These are phyloP conservation scores for Oscheius sp. DNA, from an alignment of 1,140 invertebrate genomes.

Conservation along the genomic window DNA sequence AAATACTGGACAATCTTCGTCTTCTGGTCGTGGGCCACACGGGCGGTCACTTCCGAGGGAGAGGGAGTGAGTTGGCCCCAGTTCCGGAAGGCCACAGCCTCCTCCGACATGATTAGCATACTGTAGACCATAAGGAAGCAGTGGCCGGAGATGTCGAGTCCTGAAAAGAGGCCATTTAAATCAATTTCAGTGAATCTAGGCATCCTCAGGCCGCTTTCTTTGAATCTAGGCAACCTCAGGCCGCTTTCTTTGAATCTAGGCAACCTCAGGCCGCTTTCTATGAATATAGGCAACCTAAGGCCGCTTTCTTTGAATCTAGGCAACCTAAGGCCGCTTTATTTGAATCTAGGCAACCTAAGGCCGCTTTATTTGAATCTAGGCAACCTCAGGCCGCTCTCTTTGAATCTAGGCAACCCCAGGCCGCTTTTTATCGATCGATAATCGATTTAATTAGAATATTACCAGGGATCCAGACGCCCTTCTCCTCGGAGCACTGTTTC, in stretches of 20 bases:
- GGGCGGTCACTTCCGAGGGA: slow-evolving; percentile 1
- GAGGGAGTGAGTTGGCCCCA: slow-evolving; percentile 37
- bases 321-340: too few relatives aligned
- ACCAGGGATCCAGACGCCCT: slow-evolving; percentile 18
- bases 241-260: too few relatives aligned
- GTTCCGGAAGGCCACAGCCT: slow-evolving; percentile 53
- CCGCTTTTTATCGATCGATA: not conserved
- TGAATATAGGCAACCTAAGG: too few relatives aligned
- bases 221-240: too few relatives aligned
- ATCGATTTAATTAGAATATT: slow-evolving; percentile 33
- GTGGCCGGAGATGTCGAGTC: slow-evolving; percentile 52
- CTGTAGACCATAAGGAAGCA: slow-evolving; percentile 56
- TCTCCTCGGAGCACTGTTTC: slow-evolving; percentile 12
- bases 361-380: too few relatives aligned
- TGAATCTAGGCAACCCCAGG: too few relatives aligned
- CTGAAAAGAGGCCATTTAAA: too few relatives aligned
- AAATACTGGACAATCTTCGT: slow-evolving; percentile 78
- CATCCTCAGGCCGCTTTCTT: too few relatives aligned
- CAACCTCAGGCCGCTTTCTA: too few relatives aligned
- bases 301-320: too few relatives aligned
- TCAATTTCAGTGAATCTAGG: slow-evolving; percentile 60
- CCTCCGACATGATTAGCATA: slow-evolving; percentile 52
- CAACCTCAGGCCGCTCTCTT: too few relatives aligned
- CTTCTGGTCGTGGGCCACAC: slow-evolving; percentile 62
- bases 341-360: too few relatives aligned